Percentiles rank a stretch among this genome's conserved stretches.
phyloP scores from a whole-genome alignment of 2,797 vertebrate species.

The Lithobates sylvaticus region DNA sequence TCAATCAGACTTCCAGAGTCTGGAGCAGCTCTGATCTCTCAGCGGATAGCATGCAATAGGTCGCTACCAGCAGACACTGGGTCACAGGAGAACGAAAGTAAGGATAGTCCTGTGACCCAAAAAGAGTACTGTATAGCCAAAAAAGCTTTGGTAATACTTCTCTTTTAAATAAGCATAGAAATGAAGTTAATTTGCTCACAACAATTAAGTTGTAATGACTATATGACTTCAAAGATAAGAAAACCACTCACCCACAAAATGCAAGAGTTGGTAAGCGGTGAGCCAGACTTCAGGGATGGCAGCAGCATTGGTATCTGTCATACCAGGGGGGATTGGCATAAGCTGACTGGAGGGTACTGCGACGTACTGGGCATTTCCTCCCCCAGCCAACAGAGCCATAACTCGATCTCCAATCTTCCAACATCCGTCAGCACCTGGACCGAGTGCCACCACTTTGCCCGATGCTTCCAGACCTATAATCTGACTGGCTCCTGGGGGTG shows the following conservation, averaged over 20 bases:
- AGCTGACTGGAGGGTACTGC: conserved; percentile 80
- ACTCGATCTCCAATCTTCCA: conserved; percentile 78
- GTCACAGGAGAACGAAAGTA: too few species aligned
- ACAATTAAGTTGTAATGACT: too few species aligned
- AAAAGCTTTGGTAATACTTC: too few species aligned
- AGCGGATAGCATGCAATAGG: too few species aligned
- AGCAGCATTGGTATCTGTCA: conserved; percentile 80
- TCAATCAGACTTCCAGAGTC: too few species aligned
- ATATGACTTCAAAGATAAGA: not conserved
- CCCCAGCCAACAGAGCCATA: conserved; percentile 85
- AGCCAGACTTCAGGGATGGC: conserved; percentile 88
- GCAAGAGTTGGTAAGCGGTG: conserved; percentile 87
- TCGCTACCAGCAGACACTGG: too few species aligned
- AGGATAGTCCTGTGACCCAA: too few species aligned
- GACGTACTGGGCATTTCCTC: conserved; percentile 85
- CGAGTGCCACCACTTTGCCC: conserved; percentile 76
- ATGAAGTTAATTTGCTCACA: too few species aligned
- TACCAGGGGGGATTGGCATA: conserved; percentile 77
- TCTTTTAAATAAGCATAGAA: too few species aligned
- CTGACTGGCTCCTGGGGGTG: conserved; percentile 82
- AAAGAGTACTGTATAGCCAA: too few species aligned
- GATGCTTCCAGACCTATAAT: conserved; percentile 87
- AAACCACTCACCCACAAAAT: conserved; percentile 77
- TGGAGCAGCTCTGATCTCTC: too few species aligned
- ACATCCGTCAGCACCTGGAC: conserved; percentile 70